These are phyloP conservation scores for Ctenicera cuprea DNA, from an alignment of 2,888 invertebrate genomes.

Conservation along the genomic window DNA sequence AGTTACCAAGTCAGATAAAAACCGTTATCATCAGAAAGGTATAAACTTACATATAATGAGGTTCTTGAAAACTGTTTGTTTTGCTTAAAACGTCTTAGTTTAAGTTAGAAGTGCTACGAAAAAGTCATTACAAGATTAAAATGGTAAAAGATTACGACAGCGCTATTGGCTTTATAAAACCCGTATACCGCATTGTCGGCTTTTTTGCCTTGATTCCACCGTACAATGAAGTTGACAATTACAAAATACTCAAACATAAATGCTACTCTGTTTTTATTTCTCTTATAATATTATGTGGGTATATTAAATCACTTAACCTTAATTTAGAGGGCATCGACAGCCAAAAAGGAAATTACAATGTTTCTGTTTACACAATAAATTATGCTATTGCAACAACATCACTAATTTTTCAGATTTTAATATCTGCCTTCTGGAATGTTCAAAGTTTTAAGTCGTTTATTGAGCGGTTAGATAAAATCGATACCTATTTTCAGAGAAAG, in stretches of 20 bases:
- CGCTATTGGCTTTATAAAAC: slow-evolving; percentile 15
- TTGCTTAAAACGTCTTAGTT: too few species aligned
- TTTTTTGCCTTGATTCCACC: slow-evolving; percentile 8
- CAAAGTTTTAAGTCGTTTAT: not conserved
- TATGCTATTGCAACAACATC: not conserved
- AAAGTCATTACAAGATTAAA: not conserved
- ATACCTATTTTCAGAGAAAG: not conserved
- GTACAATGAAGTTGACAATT: not conserved
- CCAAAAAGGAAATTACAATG: too few species aligned
- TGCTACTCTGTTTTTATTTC: not conserved
- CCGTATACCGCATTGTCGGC: not conserved
- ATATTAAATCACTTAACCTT: not conserved
- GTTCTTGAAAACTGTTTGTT: too few species aligned
- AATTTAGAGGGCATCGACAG: too few species aligned
- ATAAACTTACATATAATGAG: too few species aligned
- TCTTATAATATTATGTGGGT: not conserved
- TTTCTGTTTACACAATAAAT: not conserved
- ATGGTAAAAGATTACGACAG: not conserved
- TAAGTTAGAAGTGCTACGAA: too few species aligned
- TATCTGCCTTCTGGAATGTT: not conserved
- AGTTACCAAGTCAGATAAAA: too few species aligned
- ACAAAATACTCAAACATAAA: not conserved
- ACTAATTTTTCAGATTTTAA: not conserved
- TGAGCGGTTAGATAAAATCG: not conserved
- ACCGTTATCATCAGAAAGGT: too few species aligned